Evolutionary conservation across 2,888 invertebrate genomes (phyloP), one percentile per base, ranked within the genome.

Genomic region (Trichopria drosophilae): DNA sequence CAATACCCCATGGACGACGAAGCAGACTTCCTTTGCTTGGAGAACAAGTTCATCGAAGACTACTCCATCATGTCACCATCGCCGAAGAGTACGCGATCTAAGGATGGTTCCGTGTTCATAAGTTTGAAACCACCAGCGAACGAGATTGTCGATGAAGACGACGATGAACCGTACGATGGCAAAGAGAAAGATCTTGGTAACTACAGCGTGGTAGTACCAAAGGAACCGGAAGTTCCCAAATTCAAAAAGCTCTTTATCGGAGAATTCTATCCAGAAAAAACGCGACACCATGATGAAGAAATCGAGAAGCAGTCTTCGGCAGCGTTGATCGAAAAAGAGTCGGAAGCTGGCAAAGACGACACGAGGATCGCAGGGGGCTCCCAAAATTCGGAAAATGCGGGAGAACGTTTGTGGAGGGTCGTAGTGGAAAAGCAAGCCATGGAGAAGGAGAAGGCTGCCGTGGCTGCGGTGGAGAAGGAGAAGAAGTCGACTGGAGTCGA

Each of bases 1-100:
- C 39, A 12, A 6, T n/a, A 9, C 13, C 23, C n/a, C n/a, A 43
- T 66, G 62, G 70, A 67, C 55, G 72, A 73, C 60, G 73, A 72
- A 53, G 64, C 72, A 66, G 73, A 73, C 64, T 69, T 61, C 57
- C 66, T 69, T 55, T 70, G 68, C 67, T 66, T 72, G 6, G 73
- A 74, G 59, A 73, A 61, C 44, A 74, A 73, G 66, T 65, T 71
- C 46, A 71, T 72, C 52, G 63, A 36, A 59, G 43, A 51, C 42
- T n/a, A n/a, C n/a, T n/a, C n/a, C n/a, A n/a, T n/a, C n/a, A n/a
- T n/a, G n/a, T 55, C 53, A 59, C n/a, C n/a, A n/a, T n/a, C n/a
- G n/a, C n/a, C n/a, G n/a, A n/a, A n/a, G n/a, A n/a, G n/a, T n/a
- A n/a, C n/a, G n/a, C n/a, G n/a, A n/a, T n/a, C n/a, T n/a, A n/a